Evolutionary conservation across 92 coral and sea anemone genomes (phyloP).

Genomic region (Virgularia gustaviana): DNA sequence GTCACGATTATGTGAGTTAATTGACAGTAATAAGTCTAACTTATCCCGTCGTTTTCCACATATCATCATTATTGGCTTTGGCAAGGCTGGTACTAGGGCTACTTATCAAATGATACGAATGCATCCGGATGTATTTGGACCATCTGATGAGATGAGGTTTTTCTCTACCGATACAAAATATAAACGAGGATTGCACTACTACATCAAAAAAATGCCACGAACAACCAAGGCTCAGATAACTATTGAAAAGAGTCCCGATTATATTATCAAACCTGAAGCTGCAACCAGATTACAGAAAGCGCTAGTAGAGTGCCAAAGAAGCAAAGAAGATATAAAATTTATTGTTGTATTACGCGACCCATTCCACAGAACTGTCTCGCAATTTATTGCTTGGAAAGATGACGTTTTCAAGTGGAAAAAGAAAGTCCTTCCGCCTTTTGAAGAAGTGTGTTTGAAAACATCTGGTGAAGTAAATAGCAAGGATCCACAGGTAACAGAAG

Average conservation of each 20-base stretch:
- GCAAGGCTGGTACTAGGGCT: slow-evolving; percentile 29
- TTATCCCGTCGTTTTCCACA: slow-evolving; percentile 25
- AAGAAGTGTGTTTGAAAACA: background rate
- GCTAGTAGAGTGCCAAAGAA: background rate
- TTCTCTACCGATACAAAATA: slow-evolving; percentile 19
- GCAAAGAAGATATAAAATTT: background rate
- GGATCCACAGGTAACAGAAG: background rate
- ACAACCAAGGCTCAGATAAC: background rate
- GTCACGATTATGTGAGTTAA: too few relatives aligned
- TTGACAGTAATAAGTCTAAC: background rate
- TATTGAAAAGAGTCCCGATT: slow-evolving; percentile 21
- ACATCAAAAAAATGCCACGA: slow-evolving; percentile 2
- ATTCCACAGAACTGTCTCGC: background rate
- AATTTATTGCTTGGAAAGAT: background rate
- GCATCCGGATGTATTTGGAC: slow-evolving; percentile 21
- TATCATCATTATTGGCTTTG: slow-evolving; percentile 24
- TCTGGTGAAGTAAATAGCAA: background rate
- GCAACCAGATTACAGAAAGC: background rate
- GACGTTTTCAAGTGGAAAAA: background rate
- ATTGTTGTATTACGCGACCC: background rate
- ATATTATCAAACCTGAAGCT: slow-evolving; percentile 2
- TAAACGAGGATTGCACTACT: slow-evolving; percentile 2
- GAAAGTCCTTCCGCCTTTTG: background rate
- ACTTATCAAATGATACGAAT: slow-evolving; percentile 18
- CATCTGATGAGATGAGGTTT: slow-evolving; percentile 13